Percentiles rank a stretch among this genome's conserved stretches.
Evolutionary conservation across 2,888 invertebrate species (phyloP).

Genomic region (Lasioglossum lativentre): DNA sequence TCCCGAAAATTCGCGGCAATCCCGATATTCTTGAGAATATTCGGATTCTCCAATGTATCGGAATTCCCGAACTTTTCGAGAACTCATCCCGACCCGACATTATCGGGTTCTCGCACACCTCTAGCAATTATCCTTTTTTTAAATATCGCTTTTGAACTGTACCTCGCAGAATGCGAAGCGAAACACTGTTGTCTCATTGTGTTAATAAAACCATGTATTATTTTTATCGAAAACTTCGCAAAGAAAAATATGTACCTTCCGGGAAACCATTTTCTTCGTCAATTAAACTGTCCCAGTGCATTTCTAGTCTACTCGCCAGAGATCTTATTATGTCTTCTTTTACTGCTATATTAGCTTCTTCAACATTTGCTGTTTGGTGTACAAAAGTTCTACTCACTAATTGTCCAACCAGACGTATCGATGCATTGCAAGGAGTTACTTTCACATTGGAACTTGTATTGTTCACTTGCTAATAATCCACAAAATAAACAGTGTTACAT

Average conservation of each 20-base stretch:
- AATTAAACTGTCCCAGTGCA: conserved; percentile 96
- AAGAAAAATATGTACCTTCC: conserved; percentile 86
- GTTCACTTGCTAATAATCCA: conserved; percentile 36
- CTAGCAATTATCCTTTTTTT: background rate
- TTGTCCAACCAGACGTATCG: conserved; percentile 90
- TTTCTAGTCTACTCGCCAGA: conserved; percentile 93
- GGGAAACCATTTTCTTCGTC: conserved; percentile 91
- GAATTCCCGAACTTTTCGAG: no score
- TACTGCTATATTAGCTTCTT: conserved; percentile 90
- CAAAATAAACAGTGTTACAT: conserved; percentile 34
- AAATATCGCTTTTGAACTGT: background rate
- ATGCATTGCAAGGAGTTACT: conserved; percentile 86
- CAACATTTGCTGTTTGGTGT: conserved; percentile 90
- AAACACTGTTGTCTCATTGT: background rate
- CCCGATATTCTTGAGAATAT: no score
- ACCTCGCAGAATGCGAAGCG: background rate
- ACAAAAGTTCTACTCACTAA: conserved; percentile 92
- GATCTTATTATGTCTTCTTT: conserved; percentile 95
- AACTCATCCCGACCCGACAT: background rate
- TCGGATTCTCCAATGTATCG: no score
- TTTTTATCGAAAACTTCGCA: background rate
- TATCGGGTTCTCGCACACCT: background rate
- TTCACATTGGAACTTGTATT: conserved; percentile 62
- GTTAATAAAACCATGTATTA: background rate
- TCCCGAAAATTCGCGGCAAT: no score